A percentile compares a stretch with the other conserved stretches of the same genome.
Conservation (phyloP, 2,888 invertebrate species). For the Eustalomyia histrio region DNA sequence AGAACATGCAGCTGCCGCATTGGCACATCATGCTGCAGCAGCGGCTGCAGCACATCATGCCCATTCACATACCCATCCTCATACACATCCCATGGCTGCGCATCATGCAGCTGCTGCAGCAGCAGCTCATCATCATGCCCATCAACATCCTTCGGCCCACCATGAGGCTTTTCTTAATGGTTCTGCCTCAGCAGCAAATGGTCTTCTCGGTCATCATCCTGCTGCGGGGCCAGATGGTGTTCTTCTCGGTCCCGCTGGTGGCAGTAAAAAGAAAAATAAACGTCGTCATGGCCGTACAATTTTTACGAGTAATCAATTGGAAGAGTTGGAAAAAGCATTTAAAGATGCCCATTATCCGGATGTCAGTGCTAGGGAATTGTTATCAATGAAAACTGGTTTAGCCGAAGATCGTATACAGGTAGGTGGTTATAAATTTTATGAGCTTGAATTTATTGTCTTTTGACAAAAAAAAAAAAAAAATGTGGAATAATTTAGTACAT, state of each 20-base stretch:
- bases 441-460: constrained; percentile 44
- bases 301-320: constrained; percentile 99
- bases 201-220: constrained; percentile 63
- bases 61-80: constrained; percentile 72
- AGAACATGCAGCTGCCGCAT: constrained; percentile 73
- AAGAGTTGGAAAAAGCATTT: constrained; percentile 99
- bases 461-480: neutral
- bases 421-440: constrained; percentile 80
- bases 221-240: constrained; percentile 69
- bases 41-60: constrained; percentile 72
- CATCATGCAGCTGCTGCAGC: constrained; percentile 66
- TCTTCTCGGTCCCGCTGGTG: constrained; percentile 69
- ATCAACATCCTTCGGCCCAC: constrained; percentile 62
- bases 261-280: constrained; percentile 93
- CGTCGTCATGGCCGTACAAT: constrained; percentile 97
- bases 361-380: constrained; percentile 97
- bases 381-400: constrained; percentile 93
- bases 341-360: constrained; percentile 99
- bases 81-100: constrained; percentile 66
- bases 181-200: constrained; percentile 66
- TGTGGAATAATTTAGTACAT: constrained; percentile 20
- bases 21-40: constrained; percentile 73
- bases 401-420: constrained; percentile 97
- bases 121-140: constrained; percentile 68
- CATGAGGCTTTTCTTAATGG: constrained; percentile 67